Percentiles rank a stretch among this genome's conserved stretches.
Evolutionary conservation across 2,797 vertebrate species (phyloP).

Genomic region (Protosalanx chinensis): DNA sequence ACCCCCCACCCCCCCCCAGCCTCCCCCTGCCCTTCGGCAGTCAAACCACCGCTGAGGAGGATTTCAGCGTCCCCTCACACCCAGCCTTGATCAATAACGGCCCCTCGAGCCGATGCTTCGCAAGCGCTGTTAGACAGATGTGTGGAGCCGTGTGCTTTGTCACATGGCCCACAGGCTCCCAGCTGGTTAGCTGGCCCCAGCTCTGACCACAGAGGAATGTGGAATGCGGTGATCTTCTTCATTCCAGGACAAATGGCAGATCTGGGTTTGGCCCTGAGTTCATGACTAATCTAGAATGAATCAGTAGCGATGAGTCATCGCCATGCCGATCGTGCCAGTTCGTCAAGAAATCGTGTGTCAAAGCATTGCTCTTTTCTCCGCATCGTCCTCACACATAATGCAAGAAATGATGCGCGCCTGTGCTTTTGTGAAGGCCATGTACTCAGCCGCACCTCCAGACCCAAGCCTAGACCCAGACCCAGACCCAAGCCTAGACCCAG

Average conservation of each 20-base stretch:
- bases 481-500: no score
- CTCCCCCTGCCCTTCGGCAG: background rate
- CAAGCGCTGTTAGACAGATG: slow-evolving; percentile 27
- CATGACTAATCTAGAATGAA: slow-evolving; percentile 35
- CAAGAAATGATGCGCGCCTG: no score
- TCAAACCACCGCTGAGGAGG: slow-evolving; percentile 7
- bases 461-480: no score
- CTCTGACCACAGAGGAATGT: slow-evolving; percentile 23
- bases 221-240: slow-evolving; percentile 9
- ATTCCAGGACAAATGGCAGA: slow-evolving; percentile 25
- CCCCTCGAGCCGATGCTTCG: slow-evolving; percentile 1
- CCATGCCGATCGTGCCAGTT: background rate
- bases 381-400: background rate
- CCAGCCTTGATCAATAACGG: slow-evolving; percentile 7
- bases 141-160: slow-evolving; percentile 17
- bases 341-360: background rate
- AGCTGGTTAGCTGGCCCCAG: background rate
- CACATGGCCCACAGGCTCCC: background rate
- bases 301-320: slow-evolving; percentile 26
- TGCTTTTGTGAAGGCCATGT: no score
- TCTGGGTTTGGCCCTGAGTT: slow-evolving; percentile 28
- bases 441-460: no score
- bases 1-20: no score
- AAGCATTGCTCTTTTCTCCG: background rate
- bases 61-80: slow-evolving; percentile 8